Evolutionary conservation across 2,113 vertebrate species (phyloP).

Genomic region (Edolisoma coerulescens): DNA sequence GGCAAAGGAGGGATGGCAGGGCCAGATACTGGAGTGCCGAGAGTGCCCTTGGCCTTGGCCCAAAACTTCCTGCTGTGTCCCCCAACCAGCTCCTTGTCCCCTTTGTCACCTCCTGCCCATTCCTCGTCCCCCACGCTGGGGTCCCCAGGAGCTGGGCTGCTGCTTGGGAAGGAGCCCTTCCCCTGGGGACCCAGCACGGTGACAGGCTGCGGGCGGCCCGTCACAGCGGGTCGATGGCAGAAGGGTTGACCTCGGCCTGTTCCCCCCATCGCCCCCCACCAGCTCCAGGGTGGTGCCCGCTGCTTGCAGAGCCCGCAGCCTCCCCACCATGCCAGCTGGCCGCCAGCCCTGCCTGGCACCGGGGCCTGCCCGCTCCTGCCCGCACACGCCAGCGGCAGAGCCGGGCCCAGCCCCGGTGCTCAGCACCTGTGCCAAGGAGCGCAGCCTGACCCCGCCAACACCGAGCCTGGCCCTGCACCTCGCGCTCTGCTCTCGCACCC

Average conservation of each 20-base stretch:
- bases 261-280: accelerated
- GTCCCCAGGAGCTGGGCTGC: background rate
- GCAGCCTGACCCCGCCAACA: background rate
- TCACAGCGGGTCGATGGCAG: accelerated
- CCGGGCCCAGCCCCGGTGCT: background rate
- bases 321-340: background rate
- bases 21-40: accelerated
- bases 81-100: background rate
- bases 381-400: background rate
- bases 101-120: background rate
- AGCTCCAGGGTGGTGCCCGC: background rate
- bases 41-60: background rate
- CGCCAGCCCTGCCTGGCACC: background rate
- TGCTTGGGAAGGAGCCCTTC: background rate
- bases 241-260: accelerated
- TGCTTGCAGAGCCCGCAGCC: background rate
- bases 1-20: accelerated
- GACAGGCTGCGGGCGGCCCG: background rate
- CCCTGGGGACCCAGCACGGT: accelerated
- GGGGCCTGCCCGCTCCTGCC: background rate
- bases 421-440: background rate
- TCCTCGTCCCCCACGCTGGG: background rate
- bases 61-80: background rate
- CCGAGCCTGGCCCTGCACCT: accelerated
- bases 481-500: accelerated